These are phyloP conservation scores for Psophia crepitans DNA, from an alignment of 2,113 vertebrate genomes.

Conservation along the genomic window DNA sequence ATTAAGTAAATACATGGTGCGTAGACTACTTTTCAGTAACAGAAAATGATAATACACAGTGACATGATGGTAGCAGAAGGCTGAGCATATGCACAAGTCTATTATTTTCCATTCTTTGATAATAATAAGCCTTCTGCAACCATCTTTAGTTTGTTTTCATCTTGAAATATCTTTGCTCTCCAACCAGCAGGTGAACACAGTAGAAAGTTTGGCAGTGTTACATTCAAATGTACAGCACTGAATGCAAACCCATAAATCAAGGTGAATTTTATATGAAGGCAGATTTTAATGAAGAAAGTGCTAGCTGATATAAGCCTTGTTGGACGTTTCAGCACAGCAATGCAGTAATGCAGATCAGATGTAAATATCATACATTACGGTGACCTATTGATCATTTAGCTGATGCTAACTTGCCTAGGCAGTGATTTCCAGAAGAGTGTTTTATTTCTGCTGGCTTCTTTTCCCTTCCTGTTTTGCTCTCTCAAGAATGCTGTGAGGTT, in stretches of 20 bases:
- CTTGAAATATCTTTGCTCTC: conserved; percentile 3
- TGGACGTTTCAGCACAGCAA: conserved; percentile 20
- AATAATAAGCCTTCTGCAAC: conserved; percentile 1
- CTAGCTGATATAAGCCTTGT: not conserved
- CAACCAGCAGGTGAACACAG: conserved; percentile 30
- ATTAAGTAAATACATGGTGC: not conserved
- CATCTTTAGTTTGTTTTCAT: conserved; percentile 35
- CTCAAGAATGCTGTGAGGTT: not conserved
- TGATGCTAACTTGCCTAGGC: not conserved
- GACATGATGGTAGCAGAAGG: conserved; percentile 12
- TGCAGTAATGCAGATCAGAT: conserved; percentile 41
- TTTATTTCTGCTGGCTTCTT: conserved; percentile 33
- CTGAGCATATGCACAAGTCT: conserved; percentile 40
- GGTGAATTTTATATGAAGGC: conserved; percentile 29
- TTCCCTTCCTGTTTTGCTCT: conserved; percentile 17
- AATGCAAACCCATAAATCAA: conserved; percentile 21
- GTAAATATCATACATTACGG: conserved; percentile 11
- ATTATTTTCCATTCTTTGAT: conserved; percentile 37
- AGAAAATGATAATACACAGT: not conserved
- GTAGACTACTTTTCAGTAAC: not conserved
- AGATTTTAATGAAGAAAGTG: conserved; percentile 45
- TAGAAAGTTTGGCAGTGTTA: conserved; percentile 5
- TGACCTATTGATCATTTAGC: conserved; percentile 21
- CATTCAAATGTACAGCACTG: not conserved
- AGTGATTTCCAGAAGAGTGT: not conserved